Conservation (phyloP, 2,888 invertebrate species). For the Leptopterna dolabrata region DNA sequence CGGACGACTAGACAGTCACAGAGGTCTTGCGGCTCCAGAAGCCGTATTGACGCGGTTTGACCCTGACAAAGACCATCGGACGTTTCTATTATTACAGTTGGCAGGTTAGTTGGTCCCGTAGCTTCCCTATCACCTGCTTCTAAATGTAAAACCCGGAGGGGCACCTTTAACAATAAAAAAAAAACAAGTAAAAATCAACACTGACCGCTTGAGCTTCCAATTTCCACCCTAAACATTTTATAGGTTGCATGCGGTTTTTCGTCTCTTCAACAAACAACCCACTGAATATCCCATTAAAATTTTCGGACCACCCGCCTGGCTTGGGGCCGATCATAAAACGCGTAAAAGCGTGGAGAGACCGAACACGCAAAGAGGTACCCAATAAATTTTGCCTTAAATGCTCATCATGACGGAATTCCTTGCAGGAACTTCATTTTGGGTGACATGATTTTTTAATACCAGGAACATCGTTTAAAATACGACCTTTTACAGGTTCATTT, state of each 20-base stretch:
- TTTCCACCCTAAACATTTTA: not conserved
- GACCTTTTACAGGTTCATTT: too few relatives aligned
- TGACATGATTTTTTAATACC: not conserved
- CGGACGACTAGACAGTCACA: not conserved
- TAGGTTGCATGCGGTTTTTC: not conserved
- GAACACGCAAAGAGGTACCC: not conserved
- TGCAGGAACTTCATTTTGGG: not conserved
- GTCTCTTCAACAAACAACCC: not conserved
- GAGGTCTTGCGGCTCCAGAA: not conserved
- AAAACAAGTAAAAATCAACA: too few relatives aligned
- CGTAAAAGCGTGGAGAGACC: not conserved
- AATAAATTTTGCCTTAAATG: not conserved
- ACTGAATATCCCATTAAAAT: not conserved
- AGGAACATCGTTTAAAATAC: not conserved
- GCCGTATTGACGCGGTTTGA: constrained; percentile 9
- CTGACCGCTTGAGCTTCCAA: not conserved
- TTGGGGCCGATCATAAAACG: not conserved
- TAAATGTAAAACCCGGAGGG: not conserved
- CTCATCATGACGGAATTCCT: not conserved
- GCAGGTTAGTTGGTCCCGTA: constrained; percentile 6
- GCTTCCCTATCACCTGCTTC: constrained; percentile 12
- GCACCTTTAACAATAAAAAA: not conserved
- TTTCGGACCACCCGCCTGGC: not conserved
- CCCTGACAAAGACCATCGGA: constrained; percentile 25
- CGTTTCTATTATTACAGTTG: constrained; percentile 41